A percentile compares a stretch with the other conserved stretches of the same genome.
These are phyloP conservation scores for Chaunax sp. DNA, from an alignment of 2,797 vertebrate species.

Conservation along the genomic window DNA sequence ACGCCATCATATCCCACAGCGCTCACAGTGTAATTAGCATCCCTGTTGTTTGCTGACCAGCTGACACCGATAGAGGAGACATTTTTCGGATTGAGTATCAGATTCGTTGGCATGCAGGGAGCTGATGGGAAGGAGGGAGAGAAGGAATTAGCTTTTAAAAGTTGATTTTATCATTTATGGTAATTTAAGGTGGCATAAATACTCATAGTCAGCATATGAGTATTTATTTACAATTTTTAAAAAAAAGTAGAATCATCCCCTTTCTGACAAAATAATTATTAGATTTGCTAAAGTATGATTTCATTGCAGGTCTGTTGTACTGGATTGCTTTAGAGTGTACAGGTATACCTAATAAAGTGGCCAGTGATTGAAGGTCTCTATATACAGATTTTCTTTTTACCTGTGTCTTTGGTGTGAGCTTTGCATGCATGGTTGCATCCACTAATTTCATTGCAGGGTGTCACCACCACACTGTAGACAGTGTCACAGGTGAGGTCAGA, in stretches of 20 bases:
- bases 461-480: slow-evolving; percentile 85
- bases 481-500: slow-evolving; percentile 88
- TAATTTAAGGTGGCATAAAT: too few relatives aligned
- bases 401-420: slow-evolving; percentile 81
- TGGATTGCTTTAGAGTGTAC: too few relatives aligned
- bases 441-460: slow-evolving; percentile 87
- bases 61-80: slow-evolving; percentile 78
- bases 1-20: slow-evolving; percentile 68
- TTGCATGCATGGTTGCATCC: slow-evolving; percentile 86
- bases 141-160: too few relatives aligned
- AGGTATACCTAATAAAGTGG: too few relatives aligned
- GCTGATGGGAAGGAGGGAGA: slow-evolving; percentile 73
- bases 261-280: too few relatives aligned
- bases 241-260: too few relatives aligned
- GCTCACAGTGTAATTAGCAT: slow-evolving; percentile 83
- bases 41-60: slow-evolving; percentile 84
- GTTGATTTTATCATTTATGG: too few relatives aligned
- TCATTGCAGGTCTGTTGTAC: too few relatives aligned
- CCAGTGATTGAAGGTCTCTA: too few relatives aligned
- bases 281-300: too few relatives aligned
- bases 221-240: too few relatives aligned
- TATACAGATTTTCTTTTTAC: slow-evolving; percentile 66
- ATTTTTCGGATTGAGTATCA: slow-evolving; percentile 76
- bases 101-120: slow-evolving; percentile 89
- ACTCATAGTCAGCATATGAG: too few relatives aligned